Evolutionary conservation across 2,113 vertebrate species (phyloP).

Genomic region (Lucifuga dentata): DNA sequence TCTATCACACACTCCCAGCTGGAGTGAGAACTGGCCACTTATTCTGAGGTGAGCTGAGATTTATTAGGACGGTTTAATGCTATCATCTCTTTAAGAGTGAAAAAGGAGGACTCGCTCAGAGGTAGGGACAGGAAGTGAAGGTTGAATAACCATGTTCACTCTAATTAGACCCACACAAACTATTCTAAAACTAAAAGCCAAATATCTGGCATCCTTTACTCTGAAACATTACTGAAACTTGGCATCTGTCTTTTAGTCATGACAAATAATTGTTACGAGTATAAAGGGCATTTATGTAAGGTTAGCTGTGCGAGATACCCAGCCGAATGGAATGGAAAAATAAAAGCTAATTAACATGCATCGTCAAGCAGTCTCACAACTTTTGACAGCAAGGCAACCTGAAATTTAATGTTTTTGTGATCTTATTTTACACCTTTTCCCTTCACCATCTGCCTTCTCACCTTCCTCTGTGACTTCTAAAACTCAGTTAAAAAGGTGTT

Average conservation of each 20-base stretch:
- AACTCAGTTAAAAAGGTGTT: slow-evolving; percentile 71
- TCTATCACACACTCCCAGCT: slow-evolving; percentile 67
- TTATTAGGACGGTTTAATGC: slow-evolving; percentile 27
- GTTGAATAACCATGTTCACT: slow-evolving; percentile 13
- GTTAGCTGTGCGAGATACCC: slow-evolving; percentile 24
- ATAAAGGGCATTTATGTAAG: slow-evolving; percentile 34
- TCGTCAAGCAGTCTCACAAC: slow-evolving; percentile 28
- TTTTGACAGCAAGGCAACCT: slow-evolving; percentile 33
- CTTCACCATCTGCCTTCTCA: slow-evolving; percentile 22
- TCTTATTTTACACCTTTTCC: slow-evolving; percentile 18
- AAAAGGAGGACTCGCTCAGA: slow-evolving; percentile 23
- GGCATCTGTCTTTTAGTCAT: slow-evolving; percentile 16
- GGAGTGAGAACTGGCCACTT: slow-evolving; percentile 62
- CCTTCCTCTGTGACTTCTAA: slow-evolving; percentile 33
- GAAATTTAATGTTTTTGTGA: slow-evolving; percentile 13
- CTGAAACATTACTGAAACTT: slow-evolving; percentile 9
- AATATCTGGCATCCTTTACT: slow-evolving; percentile 34
- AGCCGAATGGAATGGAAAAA: slow-evolving; percentile 12
- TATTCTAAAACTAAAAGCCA: slow-evolving; percentile 17
- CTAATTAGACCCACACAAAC: slow-evolving; percentile 25
- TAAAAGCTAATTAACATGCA: slow-evolving; percentile 33
- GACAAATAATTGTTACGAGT: slow-evolving; percentile 26
- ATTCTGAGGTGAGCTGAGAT: slow-evolving; percentile 60
- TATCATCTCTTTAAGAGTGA: slow-evolving; percentile 35
- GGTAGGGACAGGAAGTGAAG: background rate